A percentile compares a stretch with the other conserved stretches of the same genome.
phyloP scores from a whole-genome alignment of 2,797 vertebrate genomes.

The Pseudotriccus pelzelni region DNA sequence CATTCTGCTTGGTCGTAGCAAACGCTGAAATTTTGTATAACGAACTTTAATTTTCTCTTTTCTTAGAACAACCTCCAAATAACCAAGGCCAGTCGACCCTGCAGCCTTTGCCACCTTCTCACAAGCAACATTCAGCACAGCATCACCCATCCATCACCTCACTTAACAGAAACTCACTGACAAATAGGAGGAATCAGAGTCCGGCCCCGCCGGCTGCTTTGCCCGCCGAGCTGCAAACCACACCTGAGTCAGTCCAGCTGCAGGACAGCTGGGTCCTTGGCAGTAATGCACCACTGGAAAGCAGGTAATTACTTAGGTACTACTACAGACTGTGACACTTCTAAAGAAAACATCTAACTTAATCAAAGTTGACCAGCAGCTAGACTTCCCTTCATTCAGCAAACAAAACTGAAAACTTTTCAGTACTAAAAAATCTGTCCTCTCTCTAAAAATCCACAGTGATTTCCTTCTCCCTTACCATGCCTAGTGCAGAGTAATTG shows the following conservation, averaged over 20 bases:
- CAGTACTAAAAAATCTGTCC: neutral
- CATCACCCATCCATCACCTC: slow-evolving; percentile 94
- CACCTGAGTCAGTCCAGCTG: slow-evolving; percentile 99
- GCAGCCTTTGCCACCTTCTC: slow-evolving; percentile 89
- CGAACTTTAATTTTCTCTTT: slow-evolving; percentile 59
- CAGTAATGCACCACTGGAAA: slow-evolving; percentile 99
- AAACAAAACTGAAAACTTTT: neutral
- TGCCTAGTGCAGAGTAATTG: neutral
- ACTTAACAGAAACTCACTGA: slow-evolving; percentile 95
- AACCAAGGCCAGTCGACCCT: slow-evolving; percentile 91
- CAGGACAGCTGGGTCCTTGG: slow-evolving; percentile 99
- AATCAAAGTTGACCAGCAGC: neutral
- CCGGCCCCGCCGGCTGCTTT: slow-evolving; percentile 93
- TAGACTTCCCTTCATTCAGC: neutral
- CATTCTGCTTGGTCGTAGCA: slow-evolving; percentile 39
- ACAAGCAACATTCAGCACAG: slow-evolving; percentile 85
- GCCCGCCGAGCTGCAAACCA: slow-evolving; percentile 98
- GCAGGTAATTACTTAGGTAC: slow-evolving; percentile 83
- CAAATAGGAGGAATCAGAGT: slow-evolving; percentile 95
- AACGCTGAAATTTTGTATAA: slow-evolving; percentile 48
- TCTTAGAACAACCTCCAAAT: slow-evolving; percentile 88
- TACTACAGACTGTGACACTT: neutral
- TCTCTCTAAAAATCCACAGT: neutral
- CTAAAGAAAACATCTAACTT: neutral
- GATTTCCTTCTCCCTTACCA: neutral